A percentile compares a stretch with the other conserved stretches of the same genome.
phyloP scores from a whole-genome alignment of 2,113 vertebrate genomes.

The Podarcis raffonei region DNA sequence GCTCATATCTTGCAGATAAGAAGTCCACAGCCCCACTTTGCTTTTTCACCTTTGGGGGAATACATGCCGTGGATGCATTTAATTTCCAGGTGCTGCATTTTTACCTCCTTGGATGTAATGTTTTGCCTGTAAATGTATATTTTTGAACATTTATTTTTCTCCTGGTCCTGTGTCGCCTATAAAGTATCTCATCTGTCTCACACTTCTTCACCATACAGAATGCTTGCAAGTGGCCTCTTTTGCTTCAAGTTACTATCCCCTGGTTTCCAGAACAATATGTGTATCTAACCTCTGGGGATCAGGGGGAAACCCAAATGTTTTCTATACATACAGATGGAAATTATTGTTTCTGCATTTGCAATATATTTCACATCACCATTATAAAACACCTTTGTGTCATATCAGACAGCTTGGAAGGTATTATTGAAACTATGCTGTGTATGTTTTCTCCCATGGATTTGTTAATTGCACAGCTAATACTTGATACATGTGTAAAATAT shows the following conservation, averaged over 20 bases:
- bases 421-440: background rate
- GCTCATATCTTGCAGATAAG: background rate
- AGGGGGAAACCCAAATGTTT: background rate
- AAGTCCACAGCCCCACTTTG: background rate
- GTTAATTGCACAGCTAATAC: background rate
- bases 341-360: conserved; percentile 1
- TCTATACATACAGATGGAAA: background rate
- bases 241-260: conserved; percentile 6
- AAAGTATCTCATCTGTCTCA: conserved; percentile 21
- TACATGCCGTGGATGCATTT: background rate
- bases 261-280: background rate
- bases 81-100: conserved; percentile 1
- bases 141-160: background rate
- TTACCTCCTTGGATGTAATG: background rate
- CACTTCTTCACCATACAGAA: conserved; percentile 22
- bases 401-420: background rate
- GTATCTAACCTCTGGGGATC: rapidly evolving
- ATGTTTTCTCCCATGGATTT: background rate
- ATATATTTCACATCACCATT: background rate
- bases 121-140: background rate
- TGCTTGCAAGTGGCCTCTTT: background rate
- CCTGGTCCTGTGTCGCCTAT: conserved; percentile 2
- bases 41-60: background rate
- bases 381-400: background rate
- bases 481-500: background rate